A percentile compares a stretch with the other conserved stretches of the same genome.
Evolutionary conservation across 1,140 invertebrate genomes (phyloP).

Genomic region (Saccostrea glomerata): DNA sequence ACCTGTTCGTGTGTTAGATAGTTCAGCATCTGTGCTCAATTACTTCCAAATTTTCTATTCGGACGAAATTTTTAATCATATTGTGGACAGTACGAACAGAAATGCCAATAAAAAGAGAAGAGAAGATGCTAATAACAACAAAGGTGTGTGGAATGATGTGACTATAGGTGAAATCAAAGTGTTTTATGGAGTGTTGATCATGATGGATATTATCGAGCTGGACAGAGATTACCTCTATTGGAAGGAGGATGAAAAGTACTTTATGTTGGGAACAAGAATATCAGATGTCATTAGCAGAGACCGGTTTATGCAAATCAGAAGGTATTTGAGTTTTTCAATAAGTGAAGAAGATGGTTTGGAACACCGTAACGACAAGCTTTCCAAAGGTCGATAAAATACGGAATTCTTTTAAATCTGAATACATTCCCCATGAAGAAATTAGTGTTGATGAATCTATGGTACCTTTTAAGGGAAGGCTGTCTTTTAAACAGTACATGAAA

Average conservation of each 20-base stretch:
- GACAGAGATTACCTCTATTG: not conserved
- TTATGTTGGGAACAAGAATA: not conserved
- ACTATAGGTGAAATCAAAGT: not conserved
- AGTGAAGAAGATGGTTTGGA: not conserved
- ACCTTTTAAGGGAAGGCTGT: constrained; percentile 1
- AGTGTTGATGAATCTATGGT: constrained; percentile 10
- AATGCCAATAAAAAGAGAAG: not conserved
- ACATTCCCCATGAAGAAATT: not conserved
- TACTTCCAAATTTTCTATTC: not conserved
- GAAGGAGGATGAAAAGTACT: not conserved
- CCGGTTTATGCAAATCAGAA: not conserved
- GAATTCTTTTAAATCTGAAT: not conserved
- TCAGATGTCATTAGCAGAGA: not conserved
- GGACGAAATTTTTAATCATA: not conserved
- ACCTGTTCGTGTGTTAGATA: not conserved
- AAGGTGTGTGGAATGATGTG: not conserved
- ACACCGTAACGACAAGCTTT: too few species aligned
- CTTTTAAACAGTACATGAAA: constrained; percentile 57
- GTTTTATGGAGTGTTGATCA: not conserved
- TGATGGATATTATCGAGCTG: not conserved
- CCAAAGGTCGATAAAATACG: not conserved
- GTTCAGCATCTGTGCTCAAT: not conserved
- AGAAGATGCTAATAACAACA: not conserved
- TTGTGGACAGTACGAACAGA: not conserved
- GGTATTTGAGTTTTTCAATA: not conserved